These are phyloP conservation scores for Drepana falcataria DNA, from an alignment of 2,888 invertebrate species.

Conservation along the genomic window DNA sequence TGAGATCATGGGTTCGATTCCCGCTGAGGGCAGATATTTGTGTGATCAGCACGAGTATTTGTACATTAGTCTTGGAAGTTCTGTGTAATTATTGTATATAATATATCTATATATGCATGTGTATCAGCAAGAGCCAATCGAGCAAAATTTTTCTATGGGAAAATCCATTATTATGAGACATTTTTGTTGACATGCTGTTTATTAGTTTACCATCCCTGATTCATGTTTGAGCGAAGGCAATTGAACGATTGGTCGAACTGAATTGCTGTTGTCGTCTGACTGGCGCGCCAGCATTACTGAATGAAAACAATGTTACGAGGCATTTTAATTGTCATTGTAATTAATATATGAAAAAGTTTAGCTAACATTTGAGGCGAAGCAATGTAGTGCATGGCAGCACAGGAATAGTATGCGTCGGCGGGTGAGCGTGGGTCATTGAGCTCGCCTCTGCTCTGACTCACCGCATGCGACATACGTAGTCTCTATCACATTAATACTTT, in stretches of 20 bases:
- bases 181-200: constrained; percentile 24
- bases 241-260: constrained; percentile 12
- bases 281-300: constrained; percentile 20
- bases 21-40: too few species aligned
- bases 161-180: constrained; percentile 12
- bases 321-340: constrained; percentile 25
- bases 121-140: too few species aligned
- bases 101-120: too few species aligned
- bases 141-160: too few species aligned
- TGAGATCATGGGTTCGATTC: too few species aligned
- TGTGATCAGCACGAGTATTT: background rate
- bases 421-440: constrained; percentile 62
- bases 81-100: too few species aligned
- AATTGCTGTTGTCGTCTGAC: constrained; percentile 11
- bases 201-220: constrained; percentile 16
- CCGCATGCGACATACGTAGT: constrained; percentile 61
- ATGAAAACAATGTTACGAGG: constrained; percentile 20
- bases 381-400: constrained; percentile 51
- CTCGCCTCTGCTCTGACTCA: constrained; percentile 64
- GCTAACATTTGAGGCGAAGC: constrained; percentile 46
- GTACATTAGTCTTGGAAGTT: background rate
- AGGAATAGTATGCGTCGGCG: constrained; percentile 65
- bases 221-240: constrained; percentile 14
- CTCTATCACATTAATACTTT: constrained; percentile 75
- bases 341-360: constrained; percentile 26